phyloP scores from a whole-genome alignment of 64 coral and sea anemone species.

The Acropora yongei region DNA sequence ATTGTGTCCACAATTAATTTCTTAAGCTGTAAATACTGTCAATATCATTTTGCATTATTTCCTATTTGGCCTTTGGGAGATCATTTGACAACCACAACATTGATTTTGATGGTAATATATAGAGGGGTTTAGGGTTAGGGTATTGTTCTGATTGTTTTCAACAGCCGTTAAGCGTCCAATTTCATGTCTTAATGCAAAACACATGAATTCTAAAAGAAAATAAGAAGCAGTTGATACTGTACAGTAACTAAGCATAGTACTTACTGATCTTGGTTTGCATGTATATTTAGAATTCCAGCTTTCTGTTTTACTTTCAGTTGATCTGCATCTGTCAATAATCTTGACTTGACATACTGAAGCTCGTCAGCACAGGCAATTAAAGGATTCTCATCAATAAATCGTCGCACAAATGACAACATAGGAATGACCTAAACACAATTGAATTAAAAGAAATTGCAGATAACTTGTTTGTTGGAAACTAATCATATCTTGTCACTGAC shows the following conservation, averaged over 20 bases:
- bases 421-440: slow-evolving; percentile 62
- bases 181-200: neutral
- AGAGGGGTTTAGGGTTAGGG: no score
- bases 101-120: no score
- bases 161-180: neutral
- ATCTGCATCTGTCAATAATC: slow-evolving; percentile 64
- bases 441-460: no score
- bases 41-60: no score
- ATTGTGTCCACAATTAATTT: no score
- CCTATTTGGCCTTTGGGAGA: no score
- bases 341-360: slow-evolving; percentile 84
- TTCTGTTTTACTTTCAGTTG: slow-evolving; percentile 95
- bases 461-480: no score
- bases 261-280: slow-evolving; percentile 83
- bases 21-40: no score
- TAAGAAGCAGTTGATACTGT: neutral
- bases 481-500: no score
- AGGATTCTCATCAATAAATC: slow-evolving; percentile 96
- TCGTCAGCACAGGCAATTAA: slow-evolving; percentile 96
- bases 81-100: no score
- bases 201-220: neutral
- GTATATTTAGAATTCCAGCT: slow-evolving; percentile 75
- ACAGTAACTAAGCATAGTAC: neutral
- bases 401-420: slow-evolving; percentile 77
- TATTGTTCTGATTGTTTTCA: no score